Percentiles rank a stretch among this genome's conserved stretches.
Evolutionary conservation across 1,140 invertebrate species (phyloP).

Genomic region (Pogonomyrmex californicus): DNA sequence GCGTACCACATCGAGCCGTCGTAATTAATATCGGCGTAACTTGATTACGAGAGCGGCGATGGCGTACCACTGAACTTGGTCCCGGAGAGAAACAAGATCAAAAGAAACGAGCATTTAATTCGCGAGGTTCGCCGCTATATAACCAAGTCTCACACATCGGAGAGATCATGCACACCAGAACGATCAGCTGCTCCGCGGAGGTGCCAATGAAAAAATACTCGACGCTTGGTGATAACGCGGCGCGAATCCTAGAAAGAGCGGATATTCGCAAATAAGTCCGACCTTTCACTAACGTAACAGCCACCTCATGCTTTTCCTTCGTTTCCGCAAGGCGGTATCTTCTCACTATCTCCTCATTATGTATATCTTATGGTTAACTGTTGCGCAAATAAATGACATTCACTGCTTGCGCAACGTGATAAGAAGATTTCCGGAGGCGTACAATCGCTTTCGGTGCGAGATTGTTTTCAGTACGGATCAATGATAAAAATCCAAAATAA

Average conservation of each 20-base stretch:
- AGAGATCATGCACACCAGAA: neutral
- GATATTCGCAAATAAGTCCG: slow-evolving; percentile 29
- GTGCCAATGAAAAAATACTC: slow-evolving; percentile 20
- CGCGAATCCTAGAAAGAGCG: slow-evolving; percentile 32
- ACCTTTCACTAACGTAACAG: slow-evolving; percentile 32
- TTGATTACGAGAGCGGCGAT: slow-evolving; percentile 52
- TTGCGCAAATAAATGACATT: slow-evolving; percentile 44
- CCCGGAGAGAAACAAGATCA: slow-evolving; percentile 47
- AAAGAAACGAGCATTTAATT: slow-evolving; percentile 53
- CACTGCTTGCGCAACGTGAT: slow-evolving; percentile 29
- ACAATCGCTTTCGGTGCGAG: slow-evolving; percentile 34
- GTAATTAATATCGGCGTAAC: slow-evolving; percentile 68
- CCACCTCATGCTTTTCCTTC: slow-evolving; percentile 17
- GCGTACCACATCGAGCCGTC: slow-evolving; percentile 49
- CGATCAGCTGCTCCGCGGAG: slow-evolving; percentile 27
- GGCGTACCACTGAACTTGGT: slow-evolving; percentile 55
- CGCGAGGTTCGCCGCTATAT: slow-evolving; percentile 28
- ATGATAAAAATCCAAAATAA: neutral
- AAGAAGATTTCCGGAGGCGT: slow-evolving; percentile 32
- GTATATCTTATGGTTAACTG: slow-evolving; percentile 20
- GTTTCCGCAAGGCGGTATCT: slow-evolving; percentile 30
- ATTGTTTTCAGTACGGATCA: neutral
- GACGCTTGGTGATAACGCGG: slow-evolving; percentile 28
- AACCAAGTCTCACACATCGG: slow-evolving; percentile 14
- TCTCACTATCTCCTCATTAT: slow-evolving; percentile 34